Evolutionary conservation across 2,797 vertebrate species (phyloP), one percentile per base, ranked within the genome.

Genomic region (Sarcophilus harrisii): DNA sequence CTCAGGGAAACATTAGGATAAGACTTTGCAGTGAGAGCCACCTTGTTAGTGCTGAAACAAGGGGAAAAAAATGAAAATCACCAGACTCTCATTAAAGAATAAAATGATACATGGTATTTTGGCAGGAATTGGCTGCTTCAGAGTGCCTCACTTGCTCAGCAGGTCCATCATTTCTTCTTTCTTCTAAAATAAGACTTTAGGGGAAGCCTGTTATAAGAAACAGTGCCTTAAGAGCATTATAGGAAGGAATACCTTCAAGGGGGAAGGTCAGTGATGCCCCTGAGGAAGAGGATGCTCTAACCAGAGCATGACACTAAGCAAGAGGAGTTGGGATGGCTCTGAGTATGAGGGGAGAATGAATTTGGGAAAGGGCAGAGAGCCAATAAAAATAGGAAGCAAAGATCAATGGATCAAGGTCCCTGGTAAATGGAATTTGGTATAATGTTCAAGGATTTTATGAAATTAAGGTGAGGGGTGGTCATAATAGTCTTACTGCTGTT

Each of bases 71-170:
- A 2, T 49, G 94, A 94, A 81, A 57, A 81, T 81, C 73, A 81
- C 95, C 97, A 90, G 91, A 94, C 93, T 81, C 96, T 92, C 87
- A 93, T 96, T 93, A 93, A 32, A 93, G 97, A 93, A 97, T 94
- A 95, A 81, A 96, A 96, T 92, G 92, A 96, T 92, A 24, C 92
- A 57, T 93, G 95, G 3, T 30, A 52, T 87, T 73, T 96, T 95
- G 97, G 97, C 97, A 96, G 92, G 87, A 90, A 49, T 27, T 12
- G n/a, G 93, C 0, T 59, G 54, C 91, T 57, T 94, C 96, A 16
- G 57, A 90, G 49, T 55, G 90, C 52, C 38, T 45, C 38, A 24
- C 38, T 81, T 45, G 73, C 73, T 45, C 73, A 81, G 73, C 73
- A 45, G 38, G 73, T 81, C 73, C 38, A 81, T 81, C 73, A 45